Evolutionary conservation across 1,140 invertebrate genomes (phyloP).

Genomic region (Drosophila sp.): DNA sequence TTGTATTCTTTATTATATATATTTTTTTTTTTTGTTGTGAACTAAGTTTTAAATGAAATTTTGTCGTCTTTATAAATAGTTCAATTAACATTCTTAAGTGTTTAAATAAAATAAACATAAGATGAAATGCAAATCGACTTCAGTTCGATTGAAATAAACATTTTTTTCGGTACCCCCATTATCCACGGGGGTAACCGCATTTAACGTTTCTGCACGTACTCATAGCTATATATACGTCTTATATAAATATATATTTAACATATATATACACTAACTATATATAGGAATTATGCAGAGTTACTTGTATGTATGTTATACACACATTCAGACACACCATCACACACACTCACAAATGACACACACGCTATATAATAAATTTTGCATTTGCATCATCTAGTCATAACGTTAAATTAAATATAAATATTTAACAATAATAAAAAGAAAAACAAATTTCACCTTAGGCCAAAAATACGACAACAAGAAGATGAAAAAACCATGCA

Average conservation of each 20-base stretch:
- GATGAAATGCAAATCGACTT: conserved; percentile 2
- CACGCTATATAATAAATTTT: conserved; percentile 17
- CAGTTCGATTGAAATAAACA: conserved; percentile 20
- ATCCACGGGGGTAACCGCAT: background rate
- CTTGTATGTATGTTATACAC: conserved; percentile 41
- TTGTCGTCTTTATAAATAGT: conserved; percentile 40
- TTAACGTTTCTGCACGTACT: conserved; percentile 30
- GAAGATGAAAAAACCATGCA: conserved; percentile 27
- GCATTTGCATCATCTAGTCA: conserved; percentile 44
- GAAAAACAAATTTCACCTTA: conserved; percentile 36
- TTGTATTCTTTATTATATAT: background rate
- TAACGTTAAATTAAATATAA: conserved; percentile 35
- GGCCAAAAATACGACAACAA: conserved; percentile 31
- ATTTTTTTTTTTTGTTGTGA: conserved; percentile 28
- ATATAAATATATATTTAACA: conserved; percentile 16
- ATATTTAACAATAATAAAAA: conserved; percentile 18
- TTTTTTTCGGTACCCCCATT: conserved; percentile 23
- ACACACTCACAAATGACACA: conserved; percentile 4
- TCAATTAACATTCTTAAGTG: conserved; percentile 27
- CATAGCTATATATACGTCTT: conserved; percentile 13
- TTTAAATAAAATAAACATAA: background rate
- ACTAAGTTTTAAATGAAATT: conserved; percentile 38
- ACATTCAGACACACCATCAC: conserved; percentile 8
- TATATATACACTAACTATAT: conserved; percentile 28
- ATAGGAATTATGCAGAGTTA: conserved; percentile 33